Conservation (phyloP, 2,113 vertebrate genomes). For the Albula goreensis region DNA sequence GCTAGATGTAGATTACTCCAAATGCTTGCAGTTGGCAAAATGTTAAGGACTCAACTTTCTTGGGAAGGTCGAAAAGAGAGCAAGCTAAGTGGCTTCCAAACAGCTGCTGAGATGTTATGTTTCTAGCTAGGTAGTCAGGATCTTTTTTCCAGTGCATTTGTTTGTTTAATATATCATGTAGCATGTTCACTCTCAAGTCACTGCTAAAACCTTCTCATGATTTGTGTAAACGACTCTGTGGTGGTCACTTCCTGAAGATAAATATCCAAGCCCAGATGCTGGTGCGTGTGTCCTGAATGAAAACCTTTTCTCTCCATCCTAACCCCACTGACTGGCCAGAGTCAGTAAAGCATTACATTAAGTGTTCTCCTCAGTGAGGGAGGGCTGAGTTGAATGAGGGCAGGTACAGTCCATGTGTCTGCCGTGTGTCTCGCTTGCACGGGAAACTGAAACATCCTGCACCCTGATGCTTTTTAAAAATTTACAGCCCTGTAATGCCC, state of each 20-base stretch:
- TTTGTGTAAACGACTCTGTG: neutral
- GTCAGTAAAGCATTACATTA: neutral
- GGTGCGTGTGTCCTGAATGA: neutral
- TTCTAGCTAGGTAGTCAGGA: neutral
- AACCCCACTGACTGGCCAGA: neutral
- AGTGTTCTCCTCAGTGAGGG: neutral
- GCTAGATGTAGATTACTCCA: neutral
- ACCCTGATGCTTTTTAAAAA: neutral
- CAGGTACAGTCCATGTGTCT: neutral
- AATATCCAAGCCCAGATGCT: neutral
- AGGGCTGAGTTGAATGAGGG: neutral
- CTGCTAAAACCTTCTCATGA: neutral
- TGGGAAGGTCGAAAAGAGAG: neutral
- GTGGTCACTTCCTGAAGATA: neutral
- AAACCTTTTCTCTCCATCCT: neutral
- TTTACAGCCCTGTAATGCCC: neutral
- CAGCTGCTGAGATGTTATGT: neutral
- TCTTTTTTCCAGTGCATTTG: neutral
- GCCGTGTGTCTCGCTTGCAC: neutral
- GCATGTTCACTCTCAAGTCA: neutral
- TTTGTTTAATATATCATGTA: neutral
- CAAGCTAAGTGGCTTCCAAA: neutral
- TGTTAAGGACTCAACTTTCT: neutral
- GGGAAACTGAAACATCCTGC: neutral
- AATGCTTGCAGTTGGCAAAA: neutral